These are phyloP conservation scores for Notoglanidium macrostoma DNA, from an alignment of 2,797 vertebrate genomes.

Conservation along the genomic window DNA sequence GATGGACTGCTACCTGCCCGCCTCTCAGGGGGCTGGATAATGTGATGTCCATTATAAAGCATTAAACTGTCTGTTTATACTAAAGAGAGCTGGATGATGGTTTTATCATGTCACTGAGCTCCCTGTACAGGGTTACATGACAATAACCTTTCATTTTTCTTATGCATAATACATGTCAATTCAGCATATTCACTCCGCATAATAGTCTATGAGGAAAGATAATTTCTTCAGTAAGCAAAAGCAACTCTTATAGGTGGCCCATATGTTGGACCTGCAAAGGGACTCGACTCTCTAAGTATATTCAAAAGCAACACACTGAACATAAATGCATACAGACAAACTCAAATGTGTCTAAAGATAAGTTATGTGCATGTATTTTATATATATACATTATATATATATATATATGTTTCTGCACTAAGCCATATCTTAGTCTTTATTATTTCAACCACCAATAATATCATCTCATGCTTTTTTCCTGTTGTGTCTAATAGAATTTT, in stretches of 20 bases:
- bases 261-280: conserved; percentile 13
- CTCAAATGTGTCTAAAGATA: neutral
- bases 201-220: conserved; percentile 58
- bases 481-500: neutral
- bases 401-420: neutral
- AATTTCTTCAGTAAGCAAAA: conserved; percentile 40
- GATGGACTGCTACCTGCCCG: conserved; percentile 11
- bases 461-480: neutral
- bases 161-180: conserved; percentile 70
- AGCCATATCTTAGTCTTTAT: neutral
- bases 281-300: neutral
- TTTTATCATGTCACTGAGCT: conserved; percentile 36
- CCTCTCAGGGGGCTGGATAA: conserved; percentile 52
- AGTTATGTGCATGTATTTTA: too few species aligned
- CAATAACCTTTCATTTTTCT: conserved; percentile 62
- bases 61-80: conserved; percentile 66
- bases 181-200: conserved; percentile 65
- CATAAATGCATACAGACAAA: neutral
- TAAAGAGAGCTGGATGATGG: conserved; percentile 51
- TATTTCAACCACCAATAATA: neutral
- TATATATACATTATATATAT: too few species aligned
- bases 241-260: conserved; percentile 47
- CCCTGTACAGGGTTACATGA: conserved; percentile 57
- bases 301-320: neutral
- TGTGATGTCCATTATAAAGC: conserved; percentile 61